Evolutionary conservation across 2,797 vertebrate genomes (phyloP).

Genomic region (Halcyon leucocephala): DNA sequence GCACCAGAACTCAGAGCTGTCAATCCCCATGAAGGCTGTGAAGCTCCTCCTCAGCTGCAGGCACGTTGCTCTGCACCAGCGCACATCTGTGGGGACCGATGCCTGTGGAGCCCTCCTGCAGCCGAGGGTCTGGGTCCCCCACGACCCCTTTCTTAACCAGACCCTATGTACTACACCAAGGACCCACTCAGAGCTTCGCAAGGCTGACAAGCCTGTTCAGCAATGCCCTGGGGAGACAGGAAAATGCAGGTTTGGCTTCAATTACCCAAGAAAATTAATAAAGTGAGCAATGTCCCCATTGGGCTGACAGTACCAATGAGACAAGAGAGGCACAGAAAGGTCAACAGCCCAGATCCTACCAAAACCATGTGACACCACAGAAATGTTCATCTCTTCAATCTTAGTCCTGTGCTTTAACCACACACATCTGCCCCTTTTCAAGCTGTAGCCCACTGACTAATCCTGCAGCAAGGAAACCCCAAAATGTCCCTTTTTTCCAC

Average conservation of each 20-base stretch:
- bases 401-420: not conserved
- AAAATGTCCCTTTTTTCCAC: not conserved
- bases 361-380: not conserved
- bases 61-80: not conserved
- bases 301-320: not conserved
- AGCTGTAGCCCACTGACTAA: not conserved
- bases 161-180: rapidly evolving
- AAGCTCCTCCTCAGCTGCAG: not conserved
- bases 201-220: not conserved
- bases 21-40: not conserved
- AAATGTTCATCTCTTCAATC: not conserved
- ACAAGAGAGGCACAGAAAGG: not conserved
- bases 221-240: not conserved
- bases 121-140: not conserved
- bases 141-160: not conserved
- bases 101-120: not conserved
- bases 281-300: not conserved
- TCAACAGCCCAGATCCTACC: not conserved
- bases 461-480: not conserved
- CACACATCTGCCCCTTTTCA: not conserved
- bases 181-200: not conserved
- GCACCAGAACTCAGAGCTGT: not conserved
- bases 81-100: not conserved
- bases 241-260: not conserved
- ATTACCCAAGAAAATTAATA: not conserved